Evolutionary conservation across 2,888 invertebrate species (phyloP).

Genomic region (Hemithea aestivaria): DNA sequence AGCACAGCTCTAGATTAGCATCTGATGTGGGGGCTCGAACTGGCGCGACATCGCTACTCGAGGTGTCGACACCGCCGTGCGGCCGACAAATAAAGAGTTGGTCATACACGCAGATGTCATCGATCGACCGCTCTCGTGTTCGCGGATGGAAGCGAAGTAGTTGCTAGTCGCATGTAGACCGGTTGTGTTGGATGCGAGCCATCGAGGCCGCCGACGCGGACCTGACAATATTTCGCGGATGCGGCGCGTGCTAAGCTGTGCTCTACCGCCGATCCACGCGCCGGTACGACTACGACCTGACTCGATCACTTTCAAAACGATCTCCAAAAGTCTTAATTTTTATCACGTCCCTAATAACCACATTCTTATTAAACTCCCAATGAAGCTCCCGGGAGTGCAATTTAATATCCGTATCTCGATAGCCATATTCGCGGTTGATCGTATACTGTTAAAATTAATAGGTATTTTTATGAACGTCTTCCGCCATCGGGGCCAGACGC

Average conservation of each 20-base stretch:
- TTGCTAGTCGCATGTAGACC: conserved; percentile 4
- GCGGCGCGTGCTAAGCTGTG: conserved; percentile 7
- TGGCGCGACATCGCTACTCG: background rate
- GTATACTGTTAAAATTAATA: conserved; percentile 27
- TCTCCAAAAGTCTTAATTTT: conserved; percentile 28
- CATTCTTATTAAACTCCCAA: conserved; percentile 25
- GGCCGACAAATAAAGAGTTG: background rate
- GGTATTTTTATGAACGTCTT: conserved; percentile 11
- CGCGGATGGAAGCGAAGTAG: background rate
- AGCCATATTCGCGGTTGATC: conserved; percentile 21
- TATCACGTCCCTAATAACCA: conserved; percentile 31
- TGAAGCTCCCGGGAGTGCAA: conserved; percentile 18
- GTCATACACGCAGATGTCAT: conserved; percentile 31
- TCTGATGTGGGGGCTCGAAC: background rate
- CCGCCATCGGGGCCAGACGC: conserved; percentile 31
- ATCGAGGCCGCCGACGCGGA: conserved; percentile 4
- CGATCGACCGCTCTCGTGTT: conserved; percentile 23
- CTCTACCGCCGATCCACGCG: conserved; percentile 14
- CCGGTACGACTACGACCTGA: conserved; percentile 17
- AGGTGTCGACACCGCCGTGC: background rate
- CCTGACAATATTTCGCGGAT: background rate
- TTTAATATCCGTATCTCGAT: conserved; percentile 16
- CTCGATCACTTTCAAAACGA: conserved; percentile 24
- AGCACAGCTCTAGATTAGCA: conserved; percentile 20
- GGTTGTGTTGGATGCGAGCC: conserved; percentile 3